phyloP scores from a whole-genome alignment of 1,140 invertebrate genomes.

The Dreissena polymorpha region DNA sequence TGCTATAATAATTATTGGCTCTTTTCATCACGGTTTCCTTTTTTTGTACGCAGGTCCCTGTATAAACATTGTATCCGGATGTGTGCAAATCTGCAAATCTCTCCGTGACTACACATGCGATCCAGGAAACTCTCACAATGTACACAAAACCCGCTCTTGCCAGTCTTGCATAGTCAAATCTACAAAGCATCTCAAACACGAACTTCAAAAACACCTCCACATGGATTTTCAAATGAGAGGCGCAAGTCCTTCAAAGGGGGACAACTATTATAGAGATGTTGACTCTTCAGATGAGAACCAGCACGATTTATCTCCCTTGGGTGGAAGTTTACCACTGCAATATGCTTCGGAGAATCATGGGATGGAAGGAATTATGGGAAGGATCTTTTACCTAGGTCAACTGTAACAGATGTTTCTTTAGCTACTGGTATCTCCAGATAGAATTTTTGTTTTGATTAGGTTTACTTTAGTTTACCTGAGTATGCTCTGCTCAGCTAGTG shows the following conservation, averaged over 20 bases:
- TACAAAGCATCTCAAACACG: constrained; percentile 34
- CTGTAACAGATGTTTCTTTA: constrained; percentile 41
- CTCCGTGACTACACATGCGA: constrained; percentile 58
- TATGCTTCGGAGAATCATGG: no score
- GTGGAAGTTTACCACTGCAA: no score
- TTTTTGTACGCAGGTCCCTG: no score
- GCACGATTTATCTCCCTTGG: no score
- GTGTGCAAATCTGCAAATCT: constrained; percentile 60
- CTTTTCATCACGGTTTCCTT: no score
- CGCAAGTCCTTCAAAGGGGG: constrained; percentile 22
- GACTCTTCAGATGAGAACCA: constrained; percentile 9
- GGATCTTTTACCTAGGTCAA: constrained; percentile 47
- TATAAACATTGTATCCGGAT: constrained; percentile 62
- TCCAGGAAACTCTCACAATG: no score
- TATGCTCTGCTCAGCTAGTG: not conserved
- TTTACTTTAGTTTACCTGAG: no score
- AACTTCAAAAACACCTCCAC: constrained; percentile 28
- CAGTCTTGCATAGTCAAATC: no score
- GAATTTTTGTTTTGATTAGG: not conserved
- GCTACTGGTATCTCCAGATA: constrained; percentile 31
- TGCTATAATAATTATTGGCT: no score
- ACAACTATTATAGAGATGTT: constrained; percentile 1
- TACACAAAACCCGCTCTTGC: constrained; percentile 40
- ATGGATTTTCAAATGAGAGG: constrained; percentile 35
- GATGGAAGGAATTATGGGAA: no score